A percentile compares a stretch with the other conserved stretches of the same genome.
phyloP scores from a whole-genome alignment of 2,888 invertebrate species.

The Chymomyza amoena region DNA sequence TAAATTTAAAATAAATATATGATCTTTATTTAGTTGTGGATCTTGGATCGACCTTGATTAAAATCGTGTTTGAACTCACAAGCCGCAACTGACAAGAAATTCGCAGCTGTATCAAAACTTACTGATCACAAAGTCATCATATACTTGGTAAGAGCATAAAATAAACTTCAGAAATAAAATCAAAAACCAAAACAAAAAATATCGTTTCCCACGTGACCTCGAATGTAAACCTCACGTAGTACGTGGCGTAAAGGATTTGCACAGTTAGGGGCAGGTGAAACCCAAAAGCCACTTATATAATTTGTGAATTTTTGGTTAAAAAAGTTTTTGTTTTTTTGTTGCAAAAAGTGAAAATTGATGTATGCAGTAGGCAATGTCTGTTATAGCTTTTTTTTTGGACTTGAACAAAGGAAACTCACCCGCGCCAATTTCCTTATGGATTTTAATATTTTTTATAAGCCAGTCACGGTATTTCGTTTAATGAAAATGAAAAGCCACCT shows the following conservation, averaged over 20 bases:
- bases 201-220: constrained; percentile 62
- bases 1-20: too few relatives aligned
- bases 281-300: constrained; percentile 53
- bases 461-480: constrained; percentile 67
- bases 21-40: too few relatives aligned
- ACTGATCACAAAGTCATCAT: background rate
- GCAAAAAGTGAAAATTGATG: constrained; percentile 67
- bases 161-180: background rate
- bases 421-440: constrained; percentile 66
- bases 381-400: background rate
- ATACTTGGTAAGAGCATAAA: background rate
- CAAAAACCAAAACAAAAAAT: too few relatives aligned
- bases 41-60: too few relatives aligned
- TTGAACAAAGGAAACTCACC: constrained; percentile 43
- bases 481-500: constrained; percentile 40
- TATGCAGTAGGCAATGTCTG: constrained; percentile 37
- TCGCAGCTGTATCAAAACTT: background rate
- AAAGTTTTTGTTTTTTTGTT: background rate
- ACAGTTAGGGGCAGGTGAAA: constrained; percentile 18
- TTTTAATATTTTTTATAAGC: constrained; percentile 70
- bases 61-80: too few relatives aligned
- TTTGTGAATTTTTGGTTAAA: constrained; percentile 8
- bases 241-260: constrained; percentile 52
- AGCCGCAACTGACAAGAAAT: too few relatives aligned
- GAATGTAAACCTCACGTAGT: constrained; percentile 68